A percentile compares a stretch with the other conserved stretches of the same genome.
phyloP scores from a whole-genome alignment of 2,113 vertebrate genomes.

The Lagopus muta region DNA sequence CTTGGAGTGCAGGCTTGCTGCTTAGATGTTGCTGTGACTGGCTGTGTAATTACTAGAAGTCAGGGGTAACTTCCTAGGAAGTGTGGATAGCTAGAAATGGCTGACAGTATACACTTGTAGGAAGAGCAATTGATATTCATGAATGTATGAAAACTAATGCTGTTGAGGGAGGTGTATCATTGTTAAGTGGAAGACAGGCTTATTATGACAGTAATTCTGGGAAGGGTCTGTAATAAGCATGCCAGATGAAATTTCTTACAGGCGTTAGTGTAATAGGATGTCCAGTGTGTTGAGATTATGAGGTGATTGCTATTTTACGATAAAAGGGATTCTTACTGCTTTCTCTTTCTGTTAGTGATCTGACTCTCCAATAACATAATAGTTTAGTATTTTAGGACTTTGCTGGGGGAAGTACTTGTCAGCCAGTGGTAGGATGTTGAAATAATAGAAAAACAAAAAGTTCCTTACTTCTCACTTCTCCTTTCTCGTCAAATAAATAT shows the following conservation, averaged over 20 bases:
- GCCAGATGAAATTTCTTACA: background rate
- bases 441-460: background rate
- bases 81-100: fast-evolving
- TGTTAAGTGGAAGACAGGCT: background rate
- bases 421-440: background rate
- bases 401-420: background rate
- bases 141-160: background rate
- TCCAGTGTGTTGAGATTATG: background rate
- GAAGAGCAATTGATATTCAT: background rate
- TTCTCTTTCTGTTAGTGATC: background rate
- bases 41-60: background rate
- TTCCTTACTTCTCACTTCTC: background rate
- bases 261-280: background rate
- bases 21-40: background rate
- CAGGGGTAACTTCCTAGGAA: background rate
- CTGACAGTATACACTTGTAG: background rate
- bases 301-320: background rate
- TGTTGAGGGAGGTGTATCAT: background rate
- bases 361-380: background rate
- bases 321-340: background rate
- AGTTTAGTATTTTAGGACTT: background rate
- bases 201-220: background rate
- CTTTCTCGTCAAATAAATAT: background rate
- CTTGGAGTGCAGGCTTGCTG: background rate
- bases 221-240: background rate